Conservation (phyloP, 37 sponge, comb jelly and placozoan species). For the Petrosia ficiformis region DNA sequence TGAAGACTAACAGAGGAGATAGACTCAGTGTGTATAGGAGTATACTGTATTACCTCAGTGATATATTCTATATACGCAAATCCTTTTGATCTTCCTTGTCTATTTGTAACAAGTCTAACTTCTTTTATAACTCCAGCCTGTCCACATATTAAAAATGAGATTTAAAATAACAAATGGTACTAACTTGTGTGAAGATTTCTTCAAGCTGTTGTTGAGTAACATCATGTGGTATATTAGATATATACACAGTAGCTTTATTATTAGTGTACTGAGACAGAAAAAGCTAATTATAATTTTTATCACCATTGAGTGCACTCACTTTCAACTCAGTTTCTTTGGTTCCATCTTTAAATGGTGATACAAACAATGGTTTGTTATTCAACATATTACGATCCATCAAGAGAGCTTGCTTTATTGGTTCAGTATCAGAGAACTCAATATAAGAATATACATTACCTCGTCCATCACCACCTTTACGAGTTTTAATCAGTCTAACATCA, state of each 20-base stretch:
- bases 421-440: slow-evolving; percentile 42
- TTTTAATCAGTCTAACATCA: slow-evolving; percentile 55
- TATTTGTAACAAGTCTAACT: slow-evolving; percentile 41
- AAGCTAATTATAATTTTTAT: not conserved
- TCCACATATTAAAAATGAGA: slow-evolving; percentile 23
- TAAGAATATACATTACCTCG: slow-evolving; percentile 50
- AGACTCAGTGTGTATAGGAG: not conserved
- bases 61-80: slow-evolving; percentile 73
- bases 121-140: slow-evolving; percentile 55
- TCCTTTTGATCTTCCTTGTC: slow-evolving; percentile 60
- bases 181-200: slow-evolving; percentile 47
- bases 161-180: not conserved
- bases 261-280: slow-evolving; percentile 6
- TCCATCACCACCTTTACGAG: not conserved
- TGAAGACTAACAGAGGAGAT: slow-evolving; percentile 39
- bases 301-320: not conserved
- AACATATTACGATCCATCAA: slow-evolving; percentile 35
- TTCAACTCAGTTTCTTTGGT: not conserved
- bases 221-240: slow-evolving; percentile 30
- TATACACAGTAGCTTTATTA: slow-evolving; percentile 46
- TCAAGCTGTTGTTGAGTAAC: slow-evolving; percentile 8
- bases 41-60: slow-evolving; percentile 39
- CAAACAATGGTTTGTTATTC: slow-evolving; percentile 39
- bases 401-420: slow-evolving; percentile 29
- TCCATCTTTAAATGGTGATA: slow-evolving; percentile 50